Percentiles rank a stretch among this genome's conserved stretches.
Conservation (phyloP, 2,888 invertebrate species). For the Tetranychus truncatus region DNA sequence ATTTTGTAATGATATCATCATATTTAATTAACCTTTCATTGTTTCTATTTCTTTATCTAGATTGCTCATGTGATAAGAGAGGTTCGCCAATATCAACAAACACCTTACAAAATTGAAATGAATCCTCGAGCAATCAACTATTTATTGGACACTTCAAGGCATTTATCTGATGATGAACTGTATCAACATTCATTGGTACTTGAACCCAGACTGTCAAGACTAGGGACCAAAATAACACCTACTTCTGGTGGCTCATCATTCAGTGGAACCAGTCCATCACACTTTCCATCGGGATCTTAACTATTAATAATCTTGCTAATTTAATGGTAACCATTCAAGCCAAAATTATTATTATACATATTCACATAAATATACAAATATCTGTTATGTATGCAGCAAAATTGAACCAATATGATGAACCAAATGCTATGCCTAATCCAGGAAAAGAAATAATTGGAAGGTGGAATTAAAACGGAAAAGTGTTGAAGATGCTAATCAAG, state of each 20-base stretch:
- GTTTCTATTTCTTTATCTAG: constrained; percentile 36
- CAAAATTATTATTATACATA: no score
- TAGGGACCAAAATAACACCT: constrained; percentile 15
- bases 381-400: no score
- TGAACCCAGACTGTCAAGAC: constrained; percentile 53
- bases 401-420: no score
- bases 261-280: constrained; percentile 15
- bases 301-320: not conserved
- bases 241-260: constrained; percentile 5
- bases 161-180: constrained; percentile 59
- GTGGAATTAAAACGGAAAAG: no score
- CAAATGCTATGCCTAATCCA: no score
- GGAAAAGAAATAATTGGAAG: no score
- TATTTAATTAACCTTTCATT: not conserved
- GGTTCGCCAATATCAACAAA: constrained; percentile 74
- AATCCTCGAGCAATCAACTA: constrained; percentile 59
- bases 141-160: constrained; percentile 50
- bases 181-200: constrained; percentile 62
- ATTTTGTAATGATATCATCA: not conserved
- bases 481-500: no score
- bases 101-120: constrained; percentile 71
- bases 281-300: constrained; percentile 3
- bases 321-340: no score
- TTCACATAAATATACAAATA: no score
- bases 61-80: constrained; percentile 80